phyloP scores from a whole-genome alignment of 2,888 invertebrate genomes.

The Sinelater perroti region DNA sequence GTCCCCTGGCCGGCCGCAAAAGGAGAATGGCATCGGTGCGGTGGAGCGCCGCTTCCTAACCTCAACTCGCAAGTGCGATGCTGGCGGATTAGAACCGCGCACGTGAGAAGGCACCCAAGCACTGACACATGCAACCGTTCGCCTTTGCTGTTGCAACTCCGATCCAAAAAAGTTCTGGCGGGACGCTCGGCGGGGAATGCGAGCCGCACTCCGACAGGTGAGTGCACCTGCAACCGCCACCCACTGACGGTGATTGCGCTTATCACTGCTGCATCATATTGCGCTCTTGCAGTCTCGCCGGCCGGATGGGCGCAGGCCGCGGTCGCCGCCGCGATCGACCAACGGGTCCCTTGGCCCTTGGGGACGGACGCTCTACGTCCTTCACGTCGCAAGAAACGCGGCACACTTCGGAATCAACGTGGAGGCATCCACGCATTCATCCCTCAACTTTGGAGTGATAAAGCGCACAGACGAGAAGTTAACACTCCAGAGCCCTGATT shows the following conservation, averaged over 20 bases:
- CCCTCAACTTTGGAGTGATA: too few relatives aligned
- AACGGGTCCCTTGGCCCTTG: too few relatives aligned
- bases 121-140: constrained; percentile 34
- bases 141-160: constrained; percentile 32
- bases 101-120: constrained; percentile 34
- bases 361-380: too few relatives aligned
- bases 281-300: too few relatives aligned
- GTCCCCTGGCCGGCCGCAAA: constrained; percentile 26
- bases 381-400: too few relatives aligned
- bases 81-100: constrained; percentile 28
- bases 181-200: constrained; percentile 38
- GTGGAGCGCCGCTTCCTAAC: constrained; percentile 31
- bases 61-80: constrained; percentile 23
- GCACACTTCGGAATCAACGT: too few relatives aligned
- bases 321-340: too few relatives aligned
- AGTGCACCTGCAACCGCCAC: constrained; percentile 41
- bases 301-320: too few relatives aligned
- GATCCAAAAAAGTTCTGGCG: constrained; percentile 34
- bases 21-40: constrained; percentile 30
- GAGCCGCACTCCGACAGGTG: constrained; percentile 38
- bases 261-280: constrained; percentile 36
- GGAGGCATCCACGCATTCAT: too few relatives aligned
- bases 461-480: too few relatives aligned
- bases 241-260: constrained; percentile 36
- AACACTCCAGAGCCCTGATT: too few relatives aligned